Evolutionary conservation across 2,888 invertebrate genomes (phyloP).

Genomic region (Synergus japonicus): DNA sequence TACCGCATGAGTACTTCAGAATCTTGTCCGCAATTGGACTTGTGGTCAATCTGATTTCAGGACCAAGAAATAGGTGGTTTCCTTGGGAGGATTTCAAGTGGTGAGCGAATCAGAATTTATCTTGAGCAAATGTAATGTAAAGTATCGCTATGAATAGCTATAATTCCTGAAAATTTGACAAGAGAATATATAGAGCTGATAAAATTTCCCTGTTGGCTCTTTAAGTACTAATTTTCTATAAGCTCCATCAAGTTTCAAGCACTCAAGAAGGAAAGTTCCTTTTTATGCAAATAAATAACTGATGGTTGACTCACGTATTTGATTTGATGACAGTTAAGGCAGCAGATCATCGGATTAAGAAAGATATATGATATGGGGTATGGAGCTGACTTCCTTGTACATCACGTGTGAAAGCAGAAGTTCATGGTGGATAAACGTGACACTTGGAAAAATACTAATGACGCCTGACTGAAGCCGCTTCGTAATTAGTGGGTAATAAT

Average conservation of each 20-base stretch:
- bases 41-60: conserved; percentile 2
- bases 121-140: neutral
- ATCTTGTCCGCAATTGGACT: neutral
- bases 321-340: neutral
- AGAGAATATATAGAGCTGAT: neutral
- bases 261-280: neutral
- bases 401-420: conserved; percentile 25
- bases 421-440: neutral
- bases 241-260: neutral
- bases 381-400: neutral
- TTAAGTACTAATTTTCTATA: neutral
- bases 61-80: neutral
- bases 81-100: neutral
- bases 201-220: neutral
- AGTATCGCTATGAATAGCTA: too few species aligned
- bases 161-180: neutral
- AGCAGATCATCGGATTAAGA: neutral
- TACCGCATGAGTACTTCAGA: neutral
- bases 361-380: neutral
- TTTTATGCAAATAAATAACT: neutral
- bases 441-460: conserved; percentile 39
- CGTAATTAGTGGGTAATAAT: conserved; percentile 54
- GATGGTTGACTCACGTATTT: neutral
- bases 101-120: neutral
- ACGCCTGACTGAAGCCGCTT: conserved; percentile 49